Conservation (phyloP, 2,888 invertebrate genomes). For the Caenorhabditis sp. region DNA sequence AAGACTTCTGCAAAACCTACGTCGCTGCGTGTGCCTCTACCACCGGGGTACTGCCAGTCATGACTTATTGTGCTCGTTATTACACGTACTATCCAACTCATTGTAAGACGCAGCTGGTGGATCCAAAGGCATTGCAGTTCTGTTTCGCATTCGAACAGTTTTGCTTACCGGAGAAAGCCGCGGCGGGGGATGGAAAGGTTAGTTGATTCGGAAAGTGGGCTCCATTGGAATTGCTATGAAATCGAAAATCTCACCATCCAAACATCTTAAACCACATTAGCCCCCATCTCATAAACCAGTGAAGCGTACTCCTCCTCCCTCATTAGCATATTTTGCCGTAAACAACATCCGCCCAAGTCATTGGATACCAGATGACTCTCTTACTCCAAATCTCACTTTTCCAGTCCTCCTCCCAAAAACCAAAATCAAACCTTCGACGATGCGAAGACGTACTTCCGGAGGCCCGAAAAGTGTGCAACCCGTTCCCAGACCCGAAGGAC, state of each 20-base stretch:
- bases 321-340: constrained; percentile 16
- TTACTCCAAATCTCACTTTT: constrained; percentile 3
- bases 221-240: too few species aligned
- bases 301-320: neutral
- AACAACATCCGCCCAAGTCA: too few species aligned
- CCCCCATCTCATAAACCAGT: neutral
- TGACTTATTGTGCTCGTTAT: constrained; percentile 72
- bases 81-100: constrained; percentile 70
- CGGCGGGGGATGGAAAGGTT: constrained; percentile 54
- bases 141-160: constrained; percentile 75
- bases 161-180: constrained; percentile 69
- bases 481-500: constrained; percentile 73
- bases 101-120: constrained; percentile 63
- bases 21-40: constrained; percentile 70
- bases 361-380: constrained; percentile 1
- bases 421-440: constrained; percentile 67
- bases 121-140: constrained; percentile 63
- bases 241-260: too few species aligned
- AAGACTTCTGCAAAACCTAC: constrained; percentile 72
- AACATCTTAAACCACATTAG: neutral
- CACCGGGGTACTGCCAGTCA: constrained; percentile 70
- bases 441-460: constrained; percentile 76
- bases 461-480: constrained; percentile 76
- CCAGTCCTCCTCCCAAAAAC: constrained; percentile 45
- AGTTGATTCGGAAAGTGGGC: neutral